These are phyloP conservation scores for Hesperophylax magnus DNA, from an alignment of 1,140 invertebrate species.

Conservation along the genomic window DNA sequence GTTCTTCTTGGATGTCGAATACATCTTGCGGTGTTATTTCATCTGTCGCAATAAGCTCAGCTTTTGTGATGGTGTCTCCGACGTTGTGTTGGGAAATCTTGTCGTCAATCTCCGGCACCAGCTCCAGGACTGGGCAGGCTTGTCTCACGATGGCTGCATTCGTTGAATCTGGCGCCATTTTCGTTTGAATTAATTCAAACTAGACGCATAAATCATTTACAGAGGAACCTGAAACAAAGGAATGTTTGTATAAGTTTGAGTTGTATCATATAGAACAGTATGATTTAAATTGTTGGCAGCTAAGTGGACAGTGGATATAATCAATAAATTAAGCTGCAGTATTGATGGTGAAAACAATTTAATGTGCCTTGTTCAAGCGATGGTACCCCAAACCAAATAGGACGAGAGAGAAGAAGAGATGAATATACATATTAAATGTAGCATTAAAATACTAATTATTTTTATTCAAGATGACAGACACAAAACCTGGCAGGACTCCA, in stretches of 20 bases:
- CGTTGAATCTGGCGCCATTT: slow-evolving; percentile 40
- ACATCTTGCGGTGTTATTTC: not conserved
- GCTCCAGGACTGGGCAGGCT: slow-evolving; percentile 16
- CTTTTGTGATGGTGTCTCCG: not conserved
- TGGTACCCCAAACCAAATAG: no score
- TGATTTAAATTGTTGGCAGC: not conserved
- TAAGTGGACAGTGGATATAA: no score
- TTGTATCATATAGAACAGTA: not conserved
- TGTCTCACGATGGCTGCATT: slow-evolving; percentile 14
- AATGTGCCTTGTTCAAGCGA: no score
- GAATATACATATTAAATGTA: no score
- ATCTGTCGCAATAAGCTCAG: not conserved
- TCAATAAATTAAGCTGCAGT: no score
- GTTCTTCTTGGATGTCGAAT: slow-evolving; percentile 25
- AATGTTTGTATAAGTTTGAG: not conserved
- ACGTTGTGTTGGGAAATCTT: not conserved
- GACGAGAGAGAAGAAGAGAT: no score
- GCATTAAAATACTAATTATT: no score
- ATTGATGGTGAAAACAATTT: no score
- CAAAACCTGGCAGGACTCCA: no score
- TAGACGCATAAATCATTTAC: not conserved
- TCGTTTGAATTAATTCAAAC: slow-evolving; percentile 4
- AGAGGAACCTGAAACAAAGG: not conserved
- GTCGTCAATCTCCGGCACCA: not conserved
- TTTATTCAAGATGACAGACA: no score